Conservation (phyloP, 2,888 invertebrate species). For the Agrotis segetum region DNA sequence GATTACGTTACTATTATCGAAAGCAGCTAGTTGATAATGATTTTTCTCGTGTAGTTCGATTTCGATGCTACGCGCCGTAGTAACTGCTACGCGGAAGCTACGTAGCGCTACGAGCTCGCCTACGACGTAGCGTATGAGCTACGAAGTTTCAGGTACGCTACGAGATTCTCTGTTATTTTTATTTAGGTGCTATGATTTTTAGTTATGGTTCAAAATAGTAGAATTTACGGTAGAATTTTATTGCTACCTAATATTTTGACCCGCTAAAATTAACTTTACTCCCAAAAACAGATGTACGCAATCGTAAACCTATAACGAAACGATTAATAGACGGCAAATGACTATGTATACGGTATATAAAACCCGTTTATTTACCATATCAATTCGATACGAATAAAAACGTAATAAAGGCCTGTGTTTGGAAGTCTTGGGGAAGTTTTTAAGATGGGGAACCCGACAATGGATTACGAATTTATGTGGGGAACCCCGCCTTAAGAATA, state of each 20-base stretch:
- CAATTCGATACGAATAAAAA: slow-evolving; percentile 76
- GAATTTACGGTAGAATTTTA: background rate
- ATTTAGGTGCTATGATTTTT: background rate
- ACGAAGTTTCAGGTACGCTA: slow-evolving; percentile 22
- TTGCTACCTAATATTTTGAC: background rate
- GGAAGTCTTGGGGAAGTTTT: slow-evolving; percentile 64
- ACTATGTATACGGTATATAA: slow-evolving; percentile 68
- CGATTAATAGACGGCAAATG: slow-evolving; percentile 73
- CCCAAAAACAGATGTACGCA: slow-evolving; percentile 17
- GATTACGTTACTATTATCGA: too few relatives aligned
- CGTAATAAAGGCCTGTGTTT: slow-evolving; percentile 68
- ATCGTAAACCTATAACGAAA: slow-evolving; percentile 70
- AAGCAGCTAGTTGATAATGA: too few relatives aligned
- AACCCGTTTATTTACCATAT: slow-evolving; percentile 76
- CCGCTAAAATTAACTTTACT: background rate
- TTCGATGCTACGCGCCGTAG: slow-evolving; percentile 31
- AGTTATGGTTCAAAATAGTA: background rate
- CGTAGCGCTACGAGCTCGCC: slow-evolving; percentile 21
- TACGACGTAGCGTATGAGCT: slow-evolving; percentile 33
- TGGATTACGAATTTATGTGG: slow-evolving; percentile 76
- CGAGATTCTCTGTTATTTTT: background rate
- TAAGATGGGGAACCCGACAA: slow-evolving; percentile 69
- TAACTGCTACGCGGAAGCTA: slow-evolving; percentile 16
- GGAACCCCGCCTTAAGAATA: slow-evolving; percentile 56
- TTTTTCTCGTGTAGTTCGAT: too few relatives aligned